Percentiles rank a stretch among this genome's conserved stretches.
Conservation (phyloP, 2,888 invertebrate species). For the Hirtodrosophila cameraria region DNA sequence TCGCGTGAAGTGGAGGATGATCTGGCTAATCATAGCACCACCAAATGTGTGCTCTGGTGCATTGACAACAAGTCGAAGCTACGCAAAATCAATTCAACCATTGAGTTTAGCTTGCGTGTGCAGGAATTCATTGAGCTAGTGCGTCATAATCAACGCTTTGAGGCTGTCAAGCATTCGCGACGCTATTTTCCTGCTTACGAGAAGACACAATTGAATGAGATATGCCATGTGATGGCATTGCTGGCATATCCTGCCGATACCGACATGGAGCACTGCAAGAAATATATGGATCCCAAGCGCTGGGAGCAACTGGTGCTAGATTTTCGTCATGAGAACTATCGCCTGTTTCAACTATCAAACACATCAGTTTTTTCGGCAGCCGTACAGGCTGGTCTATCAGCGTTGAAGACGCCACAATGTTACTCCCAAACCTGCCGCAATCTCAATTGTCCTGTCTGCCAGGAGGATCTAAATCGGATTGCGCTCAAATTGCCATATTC, state of each 20-base stretch:
- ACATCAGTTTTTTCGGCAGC: conserved; percentile 96
- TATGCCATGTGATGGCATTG: conserved; percentile 97
- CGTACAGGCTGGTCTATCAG: conserved; percentile 92
- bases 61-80: conserved; percentile 98
- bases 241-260: conserved; percentile 95
- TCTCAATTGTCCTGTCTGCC: conserved; percentile 96
- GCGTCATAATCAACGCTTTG: conserved; percentile 92
- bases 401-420: conserved; percentile 97
- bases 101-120: conserved; percentile 94
- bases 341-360: conserved; percentile 95
- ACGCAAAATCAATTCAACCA: conserved; percentile 95
- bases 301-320: conserved; percentile 95
- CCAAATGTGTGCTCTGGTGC: conserved; percentile 97
- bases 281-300: conserved; percentile 87
- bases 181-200: conserved; percentile 95
- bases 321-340: conserved; percentile 97
- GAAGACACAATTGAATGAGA: conserved; percentile 93
- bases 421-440: conserved; percentile 89
- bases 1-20: conserved; percentile 95
- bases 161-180: conserved; percentile 97
- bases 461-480: conserved; percentile 93
- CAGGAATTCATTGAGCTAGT: conserved; percentile 98
- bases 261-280: conserved; percentile 88
- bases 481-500: conserved; percentile 95
- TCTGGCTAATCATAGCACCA: conserved; percentile 91